Base-by-base conservation (phyloP, 1,140 invertebrate genomes). In the Drosophila asahinai region DNA sequence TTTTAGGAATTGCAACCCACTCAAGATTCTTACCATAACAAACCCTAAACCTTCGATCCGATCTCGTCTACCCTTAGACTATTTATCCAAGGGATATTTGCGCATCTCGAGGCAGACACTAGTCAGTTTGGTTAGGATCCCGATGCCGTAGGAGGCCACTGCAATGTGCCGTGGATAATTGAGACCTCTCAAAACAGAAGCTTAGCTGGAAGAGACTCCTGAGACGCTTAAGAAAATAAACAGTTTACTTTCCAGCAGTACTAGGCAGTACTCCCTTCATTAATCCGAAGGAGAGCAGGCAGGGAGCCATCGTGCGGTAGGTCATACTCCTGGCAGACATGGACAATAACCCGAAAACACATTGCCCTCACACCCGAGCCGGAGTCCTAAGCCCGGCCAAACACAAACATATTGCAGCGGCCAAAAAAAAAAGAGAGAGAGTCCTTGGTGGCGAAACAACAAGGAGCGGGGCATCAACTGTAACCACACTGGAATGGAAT, bases 361-460 rank as follows among this genome's bases (percentile, higher is more conserved):
- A 63, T 79, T 71, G 73, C 59, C 49, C 55, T 74, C 52, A 79
- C 81, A 61, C 77, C 61, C 55, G 55, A 12, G 36, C 33, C 33
- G 33, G 54, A 55, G 11, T 54, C 52, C 40, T 77, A 83, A 80
- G 67, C 79, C 79, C 60, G 45, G 43, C 42, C 65, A 77, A 77
- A 83, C 62, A 81, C 86, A 84, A 89, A 89, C 86, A 89, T 78
- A 90, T 90, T 84, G 73, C 83, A 59, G 49, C 47, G 36, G 61
- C 30, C 48, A 36, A 76, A 58, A 43, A 60, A 77, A 43, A 40
- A 19, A 19, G 19, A 9, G 25, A 36, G 43, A 55, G 60, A 77
- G 62, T 65, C 67, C 75, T 65, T 33, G 72, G 45, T 57, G 38
- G 63, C 45, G 30, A 30, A 38, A 54, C 66, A 54, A 57, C 81